Conservation (phyloP, 2,113 vertebrate species). For the Todiramphus saurophagus region DNA sequence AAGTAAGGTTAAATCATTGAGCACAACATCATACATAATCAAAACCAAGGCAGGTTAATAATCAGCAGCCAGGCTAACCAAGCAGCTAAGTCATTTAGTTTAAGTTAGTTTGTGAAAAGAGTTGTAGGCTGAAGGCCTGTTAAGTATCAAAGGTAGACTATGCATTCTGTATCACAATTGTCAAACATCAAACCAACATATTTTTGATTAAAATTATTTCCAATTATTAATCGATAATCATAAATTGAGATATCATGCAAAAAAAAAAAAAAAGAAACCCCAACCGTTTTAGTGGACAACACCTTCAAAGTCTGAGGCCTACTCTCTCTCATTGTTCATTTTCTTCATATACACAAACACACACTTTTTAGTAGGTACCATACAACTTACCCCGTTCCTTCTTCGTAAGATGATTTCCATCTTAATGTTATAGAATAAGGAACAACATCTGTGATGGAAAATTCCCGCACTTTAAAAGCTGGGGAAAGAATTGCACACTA, state of each 20-base stretch:
- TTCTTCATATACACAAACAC: background rate
- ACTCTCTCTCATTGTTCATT: background rate
- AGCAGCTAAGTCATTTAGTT: background rate
- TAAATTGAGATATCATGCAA: background rate
- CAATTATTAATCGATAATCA: background rate
- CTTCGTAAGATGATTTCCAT: slow-evolving; percentile 91
- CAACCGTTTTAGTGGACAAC: background rate
- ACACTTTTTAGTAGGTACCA: background rate
- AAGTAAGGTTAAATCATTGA: background rate
- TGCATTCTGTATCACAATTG: background rate
- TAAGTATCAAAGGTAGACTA: background rate
- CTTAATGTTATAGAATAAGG: slow-evolving; percentile 92
- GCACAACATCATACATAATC: background rate
- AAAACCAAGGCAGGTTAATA: background rate
- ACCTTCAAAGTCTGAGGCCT: background rate
- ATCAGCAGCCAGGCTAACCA: background rate
- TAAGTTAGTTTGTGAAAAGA: background rate
- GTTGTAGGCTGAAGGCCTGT: background rate
- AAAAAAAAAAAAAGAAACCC: too few relatives aligned
- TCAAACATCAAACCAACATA: background rate
- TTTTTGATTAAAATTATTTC: background rate
- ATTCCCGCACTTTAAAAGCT: slow-evolving; percentile 95
- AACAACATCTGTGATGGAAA: slow-evolving; percentile 93
- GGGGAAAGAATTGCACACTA: slow-evolving; percentile 97
- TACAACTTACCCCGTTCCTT: slow-evolving; percentile 85